Conservation (phyloP, 2,113 vertebrate genomes). For the Oxyruncus cristatus region DNA sequence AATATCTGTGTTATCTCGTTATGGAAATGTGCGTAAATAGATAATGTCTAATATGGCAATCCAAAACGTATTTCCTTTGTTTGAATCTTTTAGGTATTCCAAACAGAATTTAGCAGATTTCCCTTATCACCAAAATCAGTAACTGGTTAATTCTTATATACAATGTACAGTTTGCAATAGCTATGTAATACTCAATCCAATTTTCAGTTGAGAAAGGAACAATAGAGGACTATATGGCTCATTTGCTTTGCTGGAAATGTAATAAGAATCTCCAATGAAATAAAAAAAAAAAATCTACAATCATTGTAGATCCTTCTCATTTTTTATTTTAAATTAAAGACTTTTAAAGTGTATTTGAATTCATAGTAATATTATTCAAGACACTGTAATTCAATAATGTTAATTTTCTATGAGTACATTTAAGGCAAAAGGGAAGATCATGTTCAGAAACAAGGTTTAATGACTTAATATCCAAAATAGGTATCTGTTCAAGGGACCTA, state of each 20-base stretch:
- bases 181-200: background rate
- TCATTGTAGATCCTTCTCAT: conserved; percentile 9
- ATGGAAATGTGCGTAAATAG: background rate
- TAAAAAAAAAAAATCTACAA: background rate
- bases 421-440: background rate
- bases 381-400: conserved; percentile 10
- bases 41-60: background rate
- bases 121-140: conserved; percentile 5
- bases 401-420: conserved; percentile 13
- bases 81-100: background rate
- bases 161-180: conserved; percentile 22
- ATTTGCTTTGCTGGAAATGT: conserved; percentile 44
- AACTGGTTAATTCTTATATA: background rate
- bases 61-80: background rate
- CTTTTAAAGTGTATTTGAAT: background rate
- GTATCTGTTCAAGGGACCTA: background rate
- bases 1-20: background rate
- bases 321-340: conserved; percentile 43
- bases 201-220: conserved; percentile 43
- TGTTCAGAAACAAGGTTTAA: background rate
- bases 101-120: background rate
- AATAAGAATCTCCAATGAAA: conserved; percentile 42
- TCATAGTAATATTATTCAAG: conserved; percentile 15
- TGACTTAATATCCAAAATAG: background rate
- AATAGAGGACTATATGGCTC: conserved; percentile 7